Percentiles rank a stretch among this genome's conserved stretches.
Evolutionary conservation across 2,888 invertebrate species (phyloP).

Genomic region (Onthophagus sagittarius): DNA sequence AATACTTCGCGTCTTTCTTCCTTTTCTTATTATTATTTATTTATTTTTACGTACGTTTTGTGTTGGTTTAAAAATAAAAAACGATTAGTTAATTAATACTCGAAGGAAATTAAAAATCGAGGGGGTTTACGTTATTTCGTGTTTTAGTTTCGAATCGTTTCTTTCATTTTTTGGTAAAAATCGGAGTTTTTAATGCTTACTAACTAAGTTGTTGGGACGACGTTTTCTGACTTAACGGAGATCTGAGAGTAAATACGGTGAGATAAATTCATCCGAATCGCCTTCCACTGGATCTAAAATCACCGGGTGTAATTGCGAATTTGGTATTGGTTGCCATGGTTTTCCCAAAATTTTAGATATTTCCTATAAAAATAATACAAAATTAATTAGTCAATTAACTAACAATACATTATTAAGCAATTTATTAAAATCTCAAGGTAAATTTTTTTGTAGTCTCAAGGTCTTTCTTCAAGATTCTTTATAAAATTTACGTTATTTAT

Average conservation of each 20-base stretch:
- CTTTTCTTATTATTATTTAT: not conserved
- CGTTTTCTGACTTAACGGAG: conserved; percentile 45
- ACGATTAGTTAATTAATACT: not conserved
- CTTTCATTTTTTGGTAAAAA: not conserved
- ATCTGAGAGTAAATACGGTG: conserved; percentile 55
- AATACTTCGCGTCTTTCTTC: not conserved
- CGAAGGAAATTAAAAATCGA: not conserved
- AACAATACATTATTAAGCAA: not conserved
- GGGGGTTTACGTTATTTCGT: not conserved
- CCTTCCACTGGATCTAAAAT: conserved; percentile 52
- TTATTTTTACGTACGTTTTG: too few relatives aligned
- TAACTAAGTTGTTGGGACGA: conserved; percentile 14
- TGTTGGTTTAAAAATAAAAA: not conserved
- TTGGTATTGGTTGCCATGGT: conserved; percentile 55
- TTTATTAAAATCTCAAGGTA: too few relatives aligned
- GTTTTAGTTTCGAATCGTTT: not conserved
- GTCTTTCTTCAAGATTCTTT: too few relatives aligned
- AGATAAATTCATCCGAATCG: conserved; percentile 57
- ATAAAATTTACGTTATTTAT: too few relatives aligned
- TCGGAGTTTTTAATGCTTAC: conserved; percentile 18
- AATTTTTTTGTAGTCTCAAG: too few relatives aligned
- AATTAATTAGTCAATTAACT: not conserved
- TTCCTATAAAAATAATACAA: conserved; percentile 44
- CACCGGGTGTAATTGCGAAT: conserved; percentile 54
- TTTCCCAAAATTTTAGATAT: conserved; percentile 55